Conservation (phyloP, 2,888 invertebrate genomes). For the Drosophila mimica region DNA sequence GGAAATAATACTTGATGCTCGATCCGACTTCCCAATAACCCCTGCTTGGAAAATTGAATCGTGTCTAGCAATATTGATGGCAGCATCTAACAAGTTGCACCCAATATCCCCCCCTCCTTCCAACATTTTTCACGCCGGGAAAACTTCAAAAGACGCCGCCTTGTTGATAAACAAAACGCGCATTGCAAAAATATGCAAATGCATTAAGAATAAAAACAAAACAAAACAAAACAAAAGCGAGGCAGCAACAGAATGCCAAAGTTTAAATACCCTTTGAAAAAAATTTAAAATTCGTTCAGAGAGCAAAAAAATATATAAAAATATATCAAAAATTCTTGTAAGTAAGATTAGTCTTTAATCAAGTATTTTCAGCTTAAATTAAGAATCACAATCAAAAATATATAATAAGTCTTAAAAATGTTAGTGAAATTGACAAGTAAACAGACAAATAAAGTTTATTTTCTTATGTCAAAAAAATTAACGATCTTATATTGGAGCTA, state of each 20-base stretch:
- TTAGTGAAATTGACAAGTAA: neutral
- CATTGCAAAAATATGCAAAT: conserved; percentile 46
- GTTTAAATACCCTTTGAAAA: neutral
- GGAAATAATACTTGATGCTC: conserved; percentile 62
- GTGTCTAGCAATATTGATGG: conserved; percentile 69
- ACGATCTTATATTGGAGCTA: neutral
- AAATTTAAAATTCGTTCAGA: no score
- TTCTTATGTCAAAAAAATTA: neutral
- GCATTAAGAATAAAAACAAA: conserved; percentile 9
- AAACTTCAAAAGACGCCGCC: conserved; percentile 53
- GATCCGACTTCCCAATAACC: neutral
- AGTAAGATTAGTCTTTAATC: neutral
- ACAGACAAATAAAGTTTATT: neutral
- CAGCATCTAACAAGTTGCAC: conserved; percentile 62
- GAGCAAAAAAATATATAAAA: no score
- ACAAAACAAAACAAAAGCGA: neutral
- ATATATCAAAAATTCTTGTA: no score
- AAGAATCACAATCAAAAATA: neutral
- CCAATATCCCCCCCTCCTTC: neutral
- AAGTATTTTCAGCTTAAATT: neutral
- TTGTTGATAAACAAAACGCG: conserved; percentile 66
- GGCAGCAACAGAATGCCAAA: neutral
- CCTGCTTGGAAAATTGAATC: conserved; percentile 61
- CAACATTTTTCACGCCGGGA: conserved; percentile 49
- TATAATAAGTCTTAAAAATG: neutral